Evolutionary conservation across 2,888 invertebrate genomes (phyloP), one percentile per base, ranked within the genome.

Genomic region (Pyrrhosoma nymphula): DNA sequence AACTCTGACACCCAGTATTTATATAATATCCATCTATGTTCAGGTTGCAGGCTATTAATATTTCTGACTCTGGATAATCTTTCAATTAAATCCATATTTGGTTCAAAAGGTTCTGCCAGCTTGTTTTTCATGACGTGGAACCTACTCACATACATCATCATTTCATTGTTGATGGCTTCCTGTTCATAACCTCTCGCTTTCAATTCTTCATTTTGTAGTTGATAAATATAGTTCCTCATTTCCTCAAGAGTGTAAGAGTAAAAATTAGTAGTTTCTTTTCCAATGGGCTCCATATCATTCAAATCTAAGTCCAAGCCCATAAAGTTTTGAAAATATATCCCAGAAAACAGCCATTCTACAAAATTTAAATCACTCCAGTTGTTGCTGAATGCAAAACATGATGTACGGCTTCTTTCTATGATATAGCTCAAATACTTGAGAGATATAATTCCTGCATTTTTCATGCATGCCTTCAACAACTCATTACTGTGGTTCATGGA

Each of bases 11-110:
- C 12, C 95, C 95, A 95, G 47, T 95, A 56, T 30, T 47, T 35
- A 88, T 95, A 95, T 56, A 95, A 56, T 12, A 55, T n/a, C 95
- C 95, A 95, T 26, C 75, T 39, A 47, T 95, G 4, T 0, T 35
- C 63, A 1, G 63, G 35, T 4, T 63, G 47, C 30, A 95, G 0
- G 26, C 8, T 30, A 60, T 69, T 39, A 4, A 63, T 12, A 69
- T 63, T 63, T 35, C 6, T 26, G 16, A 35, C 18, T 39, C 75
- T 63, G 56, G 39, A 35, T 14, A 47, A 18, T 10, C 47, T 47
- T 23, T 35, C 23, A 47, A 88, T 35, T n/a, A 35, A 88, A 47
- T 39, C n/a, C n/a, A 39, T 39, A 47, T 88, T 35, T 88, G 88
- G 35, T 0, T 30, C 20, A 20, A 88, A 39, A 47, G 35, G 88